A percentile compares a stretch with the other conserved stretches of the same genome.
These are phyloP conservation scores for Pithys albifrons DNA, from an alignment of 2,113 vertebrate species.

Conservation along the genomic window DNA sequence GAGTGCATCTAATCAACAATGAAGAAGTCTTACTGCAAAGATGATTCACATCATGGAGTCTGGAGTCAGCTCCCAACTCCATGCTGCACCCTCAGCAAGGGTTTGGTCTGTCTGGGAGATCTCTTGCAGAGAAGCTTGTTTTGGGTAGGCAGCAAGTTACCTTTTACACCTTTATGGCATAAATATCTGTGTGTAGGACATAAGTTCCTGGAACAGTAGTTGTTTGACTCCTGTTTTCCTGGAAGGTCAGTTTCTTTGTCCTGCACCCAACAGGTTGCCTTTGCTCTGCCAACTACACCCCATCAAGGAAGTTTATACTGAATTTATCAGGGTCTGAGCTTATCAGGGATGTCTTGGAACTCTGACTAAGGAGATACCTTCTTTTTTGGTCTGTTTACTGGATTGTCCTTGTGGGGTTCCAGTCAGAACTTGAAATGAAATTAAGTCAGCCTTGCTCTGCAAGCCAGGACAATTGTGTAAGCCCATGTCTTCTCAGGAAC, in stretches of 20 bases:
- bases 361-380: neutral
- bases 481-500: neutral
- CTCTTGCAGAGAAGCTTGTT: neutral
- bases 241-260: neutral
- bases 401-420: neutral
- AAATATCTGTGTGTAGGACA: neutral
- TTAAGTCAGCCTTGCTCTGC: neutral
- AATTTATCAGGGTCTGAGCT: neutral
- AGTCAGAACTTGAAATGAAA: neutral
- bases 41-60: neutral
- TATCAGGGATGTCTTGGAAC: neutral
- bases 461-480: neutral
- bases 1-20: fast-evolving
- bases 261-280: neutral
- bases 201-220: neutral
- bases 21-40: neutral
- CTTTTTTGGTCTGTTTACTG: neutral
- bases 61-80: neutral
- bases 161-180: neutral
- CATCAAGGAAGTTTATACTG: neutral
- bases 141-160: neutral
- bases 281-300: neutral
- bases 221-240: neutral
- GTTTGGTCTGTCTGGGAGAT: fast-evolving
- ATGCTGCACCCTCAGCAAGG: too few species aligned